phyloP scores from a whole-genome alignment of 1,140 invertebrate genomes.

The Dreissena polymorpha region DNA sequence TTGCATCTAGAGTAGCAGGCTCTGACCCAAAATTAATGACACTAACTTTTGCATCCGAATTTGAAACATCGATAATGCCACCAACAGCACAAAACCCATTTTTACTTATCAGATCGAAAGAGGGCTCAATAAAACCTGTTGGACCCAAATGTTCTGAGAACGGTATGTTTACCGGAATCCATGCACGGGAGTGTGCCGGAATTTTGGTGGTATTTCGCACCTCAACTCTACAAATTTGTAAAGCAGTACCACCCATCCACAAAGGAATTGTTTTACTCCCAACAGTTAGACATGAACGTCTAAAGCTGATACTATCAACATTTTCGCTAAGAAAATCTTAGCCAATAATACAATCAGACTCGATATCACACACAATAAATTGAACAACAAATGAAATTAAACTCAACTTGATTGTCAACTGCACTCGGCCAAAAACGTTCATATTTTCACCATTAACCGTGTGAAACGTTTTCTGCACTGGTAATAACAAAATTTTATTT shows the following conservation, averaged over 20 bases:
- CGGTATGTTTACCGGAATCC: neutral
- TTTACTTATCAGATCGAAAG: no score
- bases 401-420: neutral
- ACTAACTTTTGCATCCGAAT: no score
- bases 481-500: neutral
- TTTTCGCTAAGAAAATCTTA: neutral
- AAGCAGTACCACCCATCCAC: neutral
- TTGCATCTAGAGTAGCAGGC: no score
- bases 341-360: slow-evolving; percentile 13
- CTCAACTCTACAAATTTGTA: slow-evolving; percentile 9
- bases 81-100: no score
- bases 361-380: slow-evolving; percentile 6
- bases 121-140: neutral
- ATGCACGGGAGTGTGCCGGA: neutral
- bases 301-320: slow-evolving; percentile 10
- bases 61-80: no score
- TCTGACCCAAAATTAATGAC: no score
- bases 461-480: neutral
- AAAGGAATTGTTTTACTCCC: neutral
- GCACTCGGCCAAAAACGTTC: neutral
- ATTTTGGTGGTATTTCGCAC: neutral
- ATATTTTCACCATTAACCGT: neutral
- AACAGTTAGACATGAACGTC: neutral
- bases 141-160: neutral
- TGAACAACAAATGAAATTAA: neutral